Evolutionary conservation across 2,113 vertebrate species (phyloP).

Genomic region (Sinocyclocheilus grahami): DNA sequence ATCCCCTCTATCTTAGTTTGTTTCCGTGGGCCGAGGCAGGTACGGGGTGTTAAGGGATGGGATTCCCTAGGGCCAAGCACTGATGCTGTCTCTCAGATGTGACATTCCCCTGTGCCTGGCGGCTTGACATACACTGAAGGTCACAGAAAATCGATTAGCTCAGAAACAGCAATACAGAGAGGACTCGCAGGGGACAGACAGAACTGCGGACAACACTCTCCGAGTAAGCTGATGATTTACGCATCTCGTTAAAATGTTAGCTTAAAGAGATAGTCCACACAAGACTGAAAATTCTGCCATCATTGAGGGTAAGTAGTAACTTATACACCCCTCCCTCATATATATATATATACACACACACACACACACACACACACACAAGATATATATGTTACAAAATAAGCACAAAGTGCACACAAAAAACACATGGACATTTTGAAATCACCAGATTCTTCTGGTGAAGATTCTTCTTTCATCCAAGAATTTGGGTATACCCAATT

Average conservation of each 20-base stretch:
- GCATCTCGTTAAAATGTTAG: neutral
- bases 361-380: too few relatives aligned
- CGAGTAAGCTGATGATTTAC: constrained; percentile 27
- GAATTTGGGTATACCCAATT: too few relatives aligned
- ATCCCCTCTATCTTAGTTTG: constrained; percentile 44
- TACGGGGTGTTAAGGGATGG: constrained; percentile 45
- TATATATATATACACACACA: too few relatives aligned
- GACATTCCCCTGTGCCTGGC: constrained; percentile 54
- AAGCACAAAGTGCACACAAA: too few relatives aligned
- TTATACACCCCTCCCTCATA: neutral
- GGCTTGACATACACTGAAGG: constrained; percentile 55
- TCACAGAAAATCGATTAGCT: constrained; percentile 59
- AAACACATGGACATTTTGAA: too few relatives aligned
- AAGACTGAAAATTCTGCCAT: neutral
- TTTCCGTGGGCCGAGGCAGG: constrained; percentile 6
- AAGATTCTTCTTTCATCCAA: too few relatives aligned
- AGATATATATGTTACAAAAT: too few relatives aligned
- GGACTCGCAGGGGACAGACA: neutral
- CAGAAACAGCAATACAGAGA: constrained; percentile 36
- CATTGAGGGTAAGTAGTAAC: neutral
- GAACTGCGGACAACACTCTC: constrained; percentile 1
- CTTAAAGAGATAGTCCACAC: neutral
- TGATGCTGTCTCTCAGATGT: constrained; percentile 61
- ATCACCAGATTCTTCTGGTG: too few relatives aligned
- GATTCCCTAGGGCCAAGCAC: constrained; percentile 48